These are phyloP conservation scores for Anisognathus igniventris DNA, from an alignment of 2,797 vertebrate species.

Conservation along the genomic window DNA sequence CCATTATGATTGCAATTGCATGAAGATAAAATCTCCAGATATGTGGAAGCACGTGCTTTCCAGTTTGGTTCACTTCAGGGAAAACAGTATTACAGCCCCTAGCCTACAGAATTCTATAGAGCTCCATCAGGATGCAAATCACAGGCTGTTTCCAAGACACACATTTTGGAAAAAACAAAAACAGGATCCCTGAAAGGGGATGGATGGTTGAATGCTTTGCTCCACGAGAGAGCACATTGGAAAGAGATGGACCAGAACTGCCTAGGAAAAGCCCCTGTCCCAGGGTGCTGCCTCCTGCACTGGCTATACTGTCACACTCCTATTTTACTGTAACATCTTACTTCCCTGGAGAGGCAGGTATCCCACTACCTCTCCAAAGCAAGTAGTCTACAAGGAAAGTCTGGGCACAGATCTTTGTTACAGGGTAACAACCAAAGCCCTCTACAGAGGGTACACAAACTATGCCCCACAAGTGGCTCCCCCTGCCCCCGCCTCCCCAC, in stretches of 20 bases:
- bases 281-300: neutral
- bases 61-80: neutral
- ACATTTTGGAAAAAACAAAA: neutral
- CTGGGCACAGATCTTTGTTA: neutral
- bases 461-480: accelerated
- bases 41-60: neutral
- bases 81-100: neutral
- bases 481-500: too few relatives aligned
- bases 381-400: neutral
- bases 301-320: neutral
- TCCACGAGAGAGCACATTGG: neutral
- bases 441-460: neutral
- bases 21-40: neutral
- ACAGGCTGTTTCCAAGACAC: neutral
- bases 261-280: neutral
- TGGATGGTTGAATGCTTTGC: neutral
- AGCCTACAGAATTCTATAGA: neutral
- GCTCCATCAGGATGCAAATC: neutral
- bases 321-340: neutral
- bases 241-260: neutral
- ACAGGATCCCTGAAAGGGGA: neutral
- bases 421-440: neutral
- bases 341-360: neutral
- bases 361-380: neutral
- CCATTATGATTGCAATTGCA: neutral